Base-by-base conservation (phyloP, 1,140 invertebrate species). In the Atta cephalotes region DNA sequence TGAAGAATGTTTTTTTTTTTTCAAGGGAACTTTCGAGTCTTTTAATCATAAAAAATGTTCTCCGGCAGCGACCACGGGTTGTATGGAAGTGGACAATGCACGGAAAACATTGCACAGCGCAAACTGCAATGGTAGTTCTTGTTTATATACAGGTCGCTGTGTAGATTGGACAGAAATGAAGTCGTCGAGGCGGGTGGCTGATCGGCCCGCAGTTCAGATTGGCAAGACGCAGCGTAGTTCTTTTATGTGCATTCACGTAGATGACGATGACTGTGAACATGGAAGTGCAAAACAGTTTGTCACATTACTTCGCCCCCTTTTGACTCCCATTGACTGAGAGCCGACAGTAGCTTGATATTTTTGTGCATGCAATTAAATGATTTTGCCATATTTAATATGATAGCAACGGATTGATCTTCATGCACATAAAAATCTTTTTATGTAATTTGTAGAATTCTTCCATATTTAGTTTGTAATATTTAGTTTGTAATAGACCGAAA, bases 181-280 rank as follows among this genome's bases (percentile, higher is more conserved):
- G 93, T 94, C 93, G 92, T 92, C 91, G 93, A 92, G 93, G 89
- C 90, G 92, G 93, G 91, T 91, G 84, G 92, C 89, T 92, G 93
- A 92, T 92, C 90, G 93, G 89, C 92, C 93, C 92, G 93, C 93
- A 92, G 93, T 92, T 93, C 91, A 91, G 91, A 93, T 92, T 94
- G 94, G 93, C 92, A 95, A 81, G 78, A 95, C 91, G 93, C 92
- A 93, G 93, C 88, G 93, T 91, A 94, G 93, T 92, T 94, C 92
- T 92, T 94, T 95, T 95, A 94, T 92, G 93, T 95, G 93, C 94
- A 95, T 94, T 95, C 94, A 93, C 94, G 94, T 91, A 95, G 94
- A 94, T 95, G 94, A 94, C 94, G 94, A 93, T 94, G 93, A 94
- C 94, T 94, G 94, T 94, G 94, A 95, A 95, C 94, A 95, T 94